Conservation (phyloP, 2,888 invertebrate species). For the Nasonia oneida region DNA sequence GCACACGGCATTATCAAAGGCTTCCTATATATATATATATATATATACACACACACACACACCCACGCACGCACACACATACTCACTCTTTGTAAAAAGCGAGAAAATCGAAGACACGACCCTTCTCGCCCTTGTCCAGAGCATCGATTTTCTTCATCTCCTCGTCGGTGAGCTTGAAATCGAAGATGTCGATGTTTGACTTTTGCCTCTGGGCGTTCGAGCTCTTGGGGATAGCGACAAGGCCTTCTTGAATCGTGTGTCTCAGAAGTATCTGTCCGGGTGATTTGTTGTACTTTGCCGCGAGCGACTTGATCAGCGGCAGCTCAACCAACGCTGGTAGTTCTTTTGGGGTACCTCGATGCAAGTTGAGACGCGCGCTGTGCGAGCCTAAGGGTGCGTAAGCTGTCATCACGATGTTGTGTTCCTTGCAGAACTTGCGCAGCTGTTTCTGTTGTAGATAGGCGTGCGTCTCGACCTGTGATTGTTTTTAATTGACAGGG, state of each 20-base stretch:
- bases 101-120: constrained; percentile 86
- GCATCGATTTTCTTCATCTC: constrained; percentile 81
- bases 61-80: too few relatives aligned
- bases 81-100: constrained; percentile 76
- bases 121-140: constrained; percentile 83
- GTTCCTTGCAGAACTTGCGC: constrained; percentile 82
- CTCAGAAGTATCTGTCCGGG: constrained; percentile 87
- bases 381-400: constrained; percentile 88
- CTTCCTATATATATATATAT: background rate
- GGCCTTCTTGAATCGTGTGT: constrained; percentile 84
- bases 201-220: constrained; percentile 84
- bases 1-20: background rate
- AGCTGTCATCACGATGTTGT: constrained; percentile 85
- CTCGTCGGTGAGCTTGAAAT: constrained; percentile 82
- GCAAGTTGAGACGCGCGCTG: constrained; percentile 80
- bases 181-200: constrained; percentile 85
- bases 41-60: too few relatives aligned
- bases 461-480: constrained; percentile 86
- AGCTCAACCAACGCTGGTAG: constrained; percentile 83
- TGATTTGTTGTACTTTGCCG: constrained; percentile 82
- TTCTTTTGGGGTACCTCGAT: constrained; percentile 70
- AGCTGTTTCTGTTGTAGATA: constrained; percentile 87
- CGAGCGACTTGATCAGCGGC: constrained; percentile 82
- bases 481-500: background rate
- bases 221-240: constrained; percentile 90